phyloP scores from a whole-genome alignment of 2,113 vertebrate species.

The Mesitornis unicolor region DNA sequence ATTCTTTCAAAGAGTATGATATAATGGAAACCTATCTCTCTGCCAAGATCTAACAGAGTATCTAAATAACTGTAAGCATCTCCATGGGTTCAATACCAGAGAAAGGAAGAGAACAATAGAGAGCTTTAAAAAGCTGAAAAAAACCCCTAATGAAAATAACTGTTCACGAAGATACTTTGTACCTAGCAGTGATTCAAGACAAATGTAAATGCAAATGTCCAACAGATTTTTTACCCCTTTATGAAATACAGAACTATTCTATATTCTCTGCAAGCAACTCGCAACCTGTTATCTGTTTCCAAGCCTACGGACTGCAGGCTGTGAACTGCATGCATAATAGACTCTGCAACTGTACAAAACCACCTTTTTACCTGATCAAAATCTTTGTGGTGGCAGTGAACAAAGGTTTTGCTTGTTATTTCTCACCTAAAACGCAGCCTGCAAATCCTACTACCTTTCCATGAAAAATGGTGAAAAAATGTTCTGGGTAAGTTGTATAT shows the following conservation, averaged over 20 bases:
- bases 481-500: neutral
- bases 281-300: constrained; percentile 19
- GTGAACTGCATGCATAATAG: neutral
- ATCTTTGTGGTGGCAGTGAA: neutral
- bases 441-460: neutral
- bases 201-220: constrained; percentile 44
- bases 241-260: neutral
- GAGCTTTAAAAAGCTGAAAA: neutral
- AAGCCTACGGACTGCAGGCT: neutral
- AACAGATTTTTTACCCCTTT: neutral
- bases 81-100: neutral
- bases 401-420: neutral
- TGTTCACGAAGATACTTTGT: neutral
- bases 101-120: neutral
- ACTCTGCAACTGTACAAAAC: neutral
- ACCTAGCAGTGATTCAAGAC: neutral
- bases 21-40: neutral
- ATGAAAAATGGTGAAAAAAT: neutral
- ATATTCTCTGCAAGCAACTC: constrained; percentile 6
- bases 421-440: neutral
- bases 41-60: neutral
- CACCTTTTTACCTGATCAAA: neutral
- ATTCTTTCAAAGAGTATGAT: neutral
- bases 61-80: neutral
- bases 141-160: neutral